phyloP scores from a whole-genome alignment of 2,113 vertebrate species.

The Scomber japonicus region DNA sequence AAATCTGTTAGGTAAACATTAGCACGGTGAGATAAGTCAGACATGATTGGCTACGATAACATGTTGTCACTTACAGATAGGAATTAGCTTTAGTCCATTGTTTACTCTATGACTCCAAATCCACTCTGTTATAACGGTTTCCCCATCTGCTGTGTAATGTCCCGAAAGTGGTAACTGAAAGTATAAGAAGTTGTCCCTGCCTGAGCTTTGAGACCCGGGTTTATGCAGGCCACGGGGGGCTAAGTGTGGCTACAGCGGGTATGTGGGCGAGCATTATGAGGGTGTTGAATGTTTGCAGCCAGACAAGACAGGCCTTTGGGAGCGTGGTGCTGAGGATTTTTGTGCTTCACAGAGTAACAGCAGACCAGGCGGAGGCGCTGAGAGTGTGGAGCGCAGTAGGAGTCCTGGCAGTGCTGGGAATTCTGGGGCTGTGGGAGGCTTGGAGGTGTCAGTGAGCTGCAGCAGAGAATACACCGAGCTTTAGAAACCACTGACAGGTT shows the following conservation, averaged over 20 bases:
- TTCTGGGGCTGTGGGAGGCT: slow-evolving; percentile 64
- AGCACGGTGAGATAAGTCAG: slow-evolving; percentile 23
- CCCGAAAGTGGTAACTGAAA: slow-evolving; percentile 26
- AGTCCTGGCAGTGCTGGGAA: slow-evolving; percentile 58
- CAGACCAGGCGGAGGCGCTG: slow-evolving; percentile 68
- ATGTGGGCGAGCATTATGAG: slow-evolving; percentile 60
- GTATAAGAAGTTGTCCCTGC: slow-evolving; percentile 20
- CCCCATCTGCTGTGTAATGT: slow-evolving; percentile 63
- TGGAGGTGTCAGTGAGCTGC: slow-evolving; percentile 74
- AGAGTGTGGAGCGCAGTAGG: slow-evolving; percentile 62
- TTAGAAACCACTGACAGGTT: slow-evolving; percentile 84
- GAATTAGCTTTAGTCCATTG: slow-evolving; percentile 63
- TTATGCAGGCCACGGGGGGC: slow-evolving; percentile 12
- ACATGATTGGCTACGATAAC: slow-evolving; percentile 37
- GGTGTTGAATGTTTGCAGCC: slow-evolving; percentile 40
- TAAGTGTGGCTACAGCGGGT: slow-evolving; percentile 20
- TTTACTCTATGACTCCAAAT: slow-evolving; percentile 73
- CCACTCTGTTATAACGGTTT: slow-evolving; percentile 54
- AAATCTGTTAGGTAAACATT: slow-evolving; percentile 71
- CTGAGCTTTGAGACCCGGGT: slow-evolving; percentile 1
- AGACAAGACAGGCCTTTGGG: slow-evolving; percentile 51
- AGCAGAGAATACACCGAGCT: slow-evolving; percentile 71
- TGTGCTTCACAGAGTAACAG: slow-evolving; percentile 47
- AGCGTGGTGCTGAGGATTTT: slow-evolving; percentile 56
- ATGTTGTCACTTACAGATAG: slow-evolving; percentile 48